A percentile compares a stretch with the other conserved stretches of the same genome.
These are phyloP conservation scores for Philonicus albiceps DNA, from an alignment of 2,888 invertebrate species.

Conservation along the genomic window DNA sequence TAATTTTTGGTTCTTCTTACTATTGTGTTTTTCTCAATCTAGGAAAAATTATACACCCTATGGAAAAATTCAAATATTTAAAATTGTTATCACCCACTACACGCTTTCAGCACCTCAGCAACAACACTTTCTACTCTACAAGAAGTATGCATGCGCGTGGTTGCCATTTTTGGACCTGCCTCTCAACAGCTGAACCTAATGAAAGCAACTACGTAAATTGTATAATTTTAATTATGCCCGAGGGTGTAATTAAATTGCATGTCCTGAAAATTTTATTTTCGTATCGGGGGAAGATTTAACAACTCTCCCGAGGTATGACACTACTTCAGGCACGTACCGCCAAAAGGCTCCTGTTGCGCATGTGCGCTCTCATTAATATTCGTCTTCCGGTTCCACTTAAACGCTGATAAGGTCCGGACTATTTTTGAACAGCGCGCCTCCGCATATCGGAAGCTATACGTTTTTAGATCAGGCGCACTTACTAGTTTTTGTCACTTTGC, in stretches of 20 bases:
- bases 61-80: neutral
- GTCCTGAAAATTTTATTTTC: neutral
- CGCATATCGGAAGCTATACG: constrained; percentile 13
- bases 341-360: constrained; percentile 2
- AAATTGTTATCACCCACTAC: neutral
- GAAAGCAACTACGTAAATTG: neutral
- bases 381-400: constrained; percentile 37
- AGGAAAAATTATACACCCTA: neutral
- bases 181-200: neutral
- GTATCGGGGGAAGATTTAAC: neutral
- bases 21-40: too few species aligned
- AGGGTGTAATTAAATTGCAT: neutral
- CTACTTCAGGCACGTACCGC: neutral
- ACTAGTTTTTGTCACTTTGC: constrained; percentile 22
- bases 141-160: neutral
- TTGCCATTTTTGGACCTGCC: neutral
- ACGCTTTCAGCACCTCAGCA: neutral
- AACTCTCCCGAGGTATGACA: neutral
- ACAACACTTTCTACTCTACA: neutral
- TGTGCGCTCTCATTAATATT: constrained; percentile 31
- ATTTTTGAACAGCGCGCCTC: constrained; percentile 12
- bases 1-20: too few species aligned
- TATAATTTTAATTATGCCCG: neutral
- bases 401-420: constrained; percentile 30
- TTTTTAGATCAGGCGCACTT: constrained; percentile 21